phyloP scores from a whole-genome alignment of 2,888 invertebrate genomes.

The Lepidocyrtinus sp. region DNA sequence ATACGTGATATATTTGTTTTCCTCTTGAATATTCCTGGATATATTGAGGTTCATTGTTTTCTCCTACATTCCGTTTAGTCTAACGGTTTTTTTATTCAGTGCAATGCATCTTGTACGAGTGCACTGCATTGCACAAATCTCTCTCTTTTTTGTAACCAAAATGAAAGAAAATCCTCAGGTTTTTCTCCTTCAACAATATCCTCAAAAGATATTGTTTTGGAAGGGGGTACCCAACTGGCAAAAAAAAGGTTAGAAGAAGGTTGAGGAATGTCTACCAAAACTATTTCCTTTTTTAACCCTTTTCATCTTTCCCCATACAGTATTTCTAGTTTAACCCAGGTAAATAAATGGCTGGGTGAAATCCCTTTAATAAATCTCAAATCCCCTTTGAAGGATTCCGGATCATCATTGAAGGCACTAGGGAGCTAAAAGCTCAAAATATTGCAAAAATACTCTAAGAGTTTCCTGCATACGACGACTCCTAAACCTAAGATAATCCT shows the following conservation, averaged over 20 bases:
- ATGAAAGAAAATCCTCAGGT: no score
- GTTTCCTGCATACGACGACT: background rate
- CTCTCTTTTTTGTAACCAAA: background rate
- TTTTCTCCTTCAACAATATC: background rate
- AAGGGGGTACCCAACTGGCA: background rate
- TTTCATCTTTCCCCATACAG: background rate
- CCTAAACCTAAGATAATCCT: background rate
- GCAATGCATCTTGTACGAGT: background rate
- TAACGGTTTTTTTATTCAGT: background rate
- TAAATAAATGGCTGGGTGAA: background rate
- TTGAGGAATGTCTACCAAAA: background rate
- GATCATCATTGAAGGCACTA: background rate
- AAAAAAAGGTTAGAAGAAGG: background rate
- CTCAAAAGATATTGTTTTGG: background rate
- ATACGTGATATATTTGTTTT: background rate
- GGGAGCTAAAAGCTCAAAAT: background rate
- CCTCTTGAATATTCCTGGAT: background rate
- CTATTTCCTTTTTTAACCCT: background rate
- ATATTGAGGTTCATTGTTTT: background rate
- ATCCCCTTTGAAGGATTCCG: background rate
- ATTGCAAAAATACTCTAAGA: background rate
- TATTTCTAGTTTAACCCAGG: background rate
- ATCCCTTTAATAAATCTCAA: background rate
- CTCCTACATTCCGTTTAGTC: background rate
- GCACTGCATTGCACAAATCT: background rate